Base-by-base conservation (phyloP, 2,113 vertebrate species). In the Austrofundulus limnaeus region DNA sequence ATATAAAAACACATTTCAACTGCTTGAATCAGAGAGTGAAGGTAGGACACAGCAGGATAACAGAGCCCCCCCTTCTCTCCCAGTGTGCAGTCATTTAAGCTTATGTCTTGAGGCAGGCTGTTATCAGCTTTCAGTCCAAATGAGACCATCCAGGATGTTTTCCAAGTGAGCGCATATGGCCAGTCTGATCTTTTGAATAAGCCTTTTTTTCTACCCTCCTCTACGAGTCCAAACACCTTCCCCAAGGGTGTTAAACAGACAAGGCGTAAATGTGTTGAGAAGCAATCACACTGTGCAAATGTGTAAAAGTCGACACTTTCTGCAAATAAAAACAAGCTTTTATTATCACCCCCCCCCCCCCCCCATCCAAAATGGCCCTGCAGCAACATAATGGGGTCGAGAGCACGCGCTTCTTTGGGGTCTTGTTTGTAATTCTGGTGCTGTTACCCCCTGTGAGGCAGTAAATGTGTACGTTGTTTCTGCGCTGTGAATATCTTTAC, bases 81-180 rank as follows among this genome's bases (percentile, higher is more conserved):
- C 63, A 20, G 52, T 25, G 47, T 49, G 50, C 56, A 66, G 53
- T 78, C 61, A 52, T 74, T 82, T 78, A 53, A 81, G 76, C 39
- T 25, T 69, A 66, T 70, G 61, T 65, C 72, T 66, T 11, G 23
- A 63, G 41, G 57, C 52, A 56, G 61, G 17, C 50, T 72, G 54
- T 83, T 74, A 71, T 61, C 31, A 31, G 28, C 72, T 72, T 61
- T 61, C 61, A 53, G 38, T 65, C 71, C 59, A 83, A 81, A 77
- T 73, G 24, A 82, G 61, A 37, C 62, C 70, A 38, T 23, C 21
- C 51, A 64, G 72, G 72, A 76, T 56, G 34, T 76, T 81, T 84
- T 81, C 71, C 75, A 78, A 83, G 61, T 66, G 76, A 75, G 67
- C 60, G 60, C 75, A 70, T 77, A 69, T 52, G 78, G 58, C 51